Conservation (phyloP, 2,113 vertebrate genomes). For the Hucho hucho region DNA sequence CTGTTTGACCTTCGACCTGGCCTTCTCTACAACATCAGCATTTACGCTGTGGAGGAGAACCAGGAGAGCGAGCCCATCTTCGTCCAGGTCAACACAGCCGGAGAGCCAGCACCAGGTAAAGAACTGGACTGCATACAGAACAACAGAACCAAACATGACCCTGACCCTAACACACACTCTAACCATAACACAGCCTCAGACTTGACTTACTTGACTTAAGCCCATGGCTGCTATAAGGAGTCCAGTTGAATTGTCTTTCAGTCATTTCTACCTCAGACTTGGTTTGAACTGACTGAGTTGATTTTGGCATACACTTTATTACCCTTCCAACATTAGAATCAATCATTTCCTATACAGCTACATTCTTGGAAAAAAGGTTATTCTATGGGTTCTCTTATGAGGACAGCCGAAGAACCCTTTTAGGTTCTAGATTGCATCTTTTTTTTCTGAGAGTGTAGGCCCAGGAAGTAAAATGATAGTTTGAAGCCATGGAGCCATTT, state of each 20-base stretch:
- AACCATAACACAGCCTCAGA: background rate
- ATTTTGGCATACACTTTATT: no score
- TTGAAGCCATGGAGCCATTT: background rate
- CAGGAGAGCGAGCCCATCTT: constrained; percentile 88
- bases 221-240: no score
- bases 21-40: constrained; percentile 91
- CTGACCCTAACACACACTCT: background rate
- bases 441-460: background rate
- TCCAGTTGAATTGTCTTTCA: no score
- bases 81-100: constrained; percentile 86
- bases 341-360: no score
- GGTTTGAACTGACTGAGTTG: no score
- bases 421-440: no score
- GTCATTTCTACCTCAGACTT: no score
- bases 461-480: background rate
- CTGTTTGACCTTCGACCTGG: constrained; percentile 88
- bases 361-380: no score
- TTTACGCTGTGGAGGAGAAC: constrained; percentile 89
- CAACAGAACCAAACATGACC: background rate
- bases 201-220: background rate
- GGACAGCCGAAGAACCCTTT: no score
- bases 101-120: constrained; percentile 78
- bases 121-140: background rate
- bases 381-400: no score
- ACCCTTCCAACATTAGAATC: no score